Percentiles rank a stretch among this genome's conserved stretches.
phyloP scores from a whole-genome alignment of 2,113 vertebrate genomes.

The Marmota monax region DNA sequence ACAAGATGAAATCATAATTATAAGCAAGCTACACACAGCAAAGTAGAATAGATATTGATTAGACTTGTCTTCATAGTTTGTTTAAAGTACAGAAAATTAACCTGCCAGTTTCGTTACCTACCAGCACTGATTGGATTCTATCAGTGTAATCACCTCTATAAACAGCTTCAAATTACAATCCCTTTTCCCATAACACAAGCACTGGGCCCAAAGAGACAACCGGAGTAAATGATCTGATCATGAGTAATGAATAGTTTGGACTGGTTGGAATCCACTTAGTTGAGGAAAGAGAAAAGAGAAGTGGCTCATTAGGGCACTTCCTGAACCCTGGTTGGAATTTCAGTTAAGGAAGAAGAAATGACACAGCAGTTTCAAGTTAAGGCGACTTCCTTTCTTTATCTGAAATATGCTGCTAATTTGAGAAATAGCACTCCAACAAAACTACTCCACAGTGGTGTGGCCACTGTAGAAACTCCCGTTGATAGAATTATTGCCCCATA shows the following conservation, averaged over 20 bases:
- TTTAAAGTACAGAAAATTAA: slow-evolving; percentile 71
- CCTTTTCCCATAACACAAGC: slow-evolving; percentile 69
- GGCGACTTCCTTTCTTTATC: slow-evolving; percentile 80
- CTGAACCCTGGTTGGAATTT: slow-evolving; percentile 89
- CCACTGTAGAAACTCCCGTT: neutral
- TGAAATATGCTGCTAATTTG: slow-evolving; percentile 74
- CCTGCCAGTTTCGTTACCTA: slow-evolving; percentile 84
- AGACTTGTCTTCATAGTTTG: slow-evolving; percentile 70
- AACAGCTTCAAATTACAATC: slow-evolving; percentile 87
- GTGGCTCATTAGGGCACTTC: slow-evolving; percentile 85
- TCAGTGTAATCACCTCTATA: slow-evolving; percentile 89
- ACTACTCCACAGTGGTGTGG: neutral
- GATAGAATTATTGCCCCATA: neutral
- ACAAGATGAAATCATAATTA: slow-evolving; percentile 67
- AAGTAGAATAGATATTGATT: slow-evolving; percentile 68
- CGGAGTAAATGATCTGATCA: slow-evolving; percentile 50
- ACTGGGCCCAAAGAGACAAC: slow-evolving; percentile 69
- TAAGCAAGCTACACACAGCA: slow-evolving; percentile 30
- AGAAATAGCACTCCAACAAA: slow-evolving; percentile 65
- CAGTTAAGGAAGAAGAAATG: slow-evolving; percentile 90
- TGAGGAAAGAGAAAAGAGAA: slow-evolving; percentile 83
- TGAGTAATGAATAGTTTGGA: slow-evolving; percentile 68
- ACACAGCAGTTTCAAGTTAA: slow-evolving; percentile 90
- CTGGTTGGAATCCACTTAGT: slow-evolving; percentile 61
- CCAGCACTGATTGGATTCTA: slow-evolving; percentile 88